Percentiles rank a stretch among this genome's conserved stretches.
Conservation (phyloP, 2,888 invertebrate genomes). For the Automeris io region DNA sequence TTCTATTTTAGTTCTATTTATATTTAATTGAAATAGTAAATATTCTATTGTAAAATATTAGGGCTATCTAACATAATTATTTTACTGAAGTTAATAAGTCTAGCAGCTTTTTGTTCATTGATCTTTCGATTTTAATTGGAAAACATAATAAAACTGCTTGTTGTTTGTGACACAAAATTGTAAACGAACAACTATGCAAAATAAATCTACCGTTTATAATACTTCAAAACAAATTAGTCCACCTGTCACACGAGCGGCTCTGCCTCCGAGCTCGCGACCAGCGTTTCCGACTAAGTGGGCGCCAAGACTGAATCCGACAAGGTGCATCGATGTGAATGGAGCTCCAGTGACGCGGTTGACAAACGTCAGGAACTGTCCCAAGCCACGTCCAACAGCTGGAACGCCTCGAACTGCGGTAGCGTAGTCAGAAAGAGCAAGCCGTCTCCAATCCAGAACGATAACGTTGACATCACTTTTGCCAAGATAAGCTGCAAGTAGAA, state of each 20-base stretch:
- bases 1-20: too few relatives aligned
- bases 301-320: slow-evolving; percentile 47
- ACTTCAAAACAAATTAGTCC: slow-evolving; percentile 2
- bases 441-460: slow-evolving; percentile 43
- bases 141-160: too few relatives aligned
- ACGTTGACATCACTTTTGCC: slow-evolving; percentile 32
- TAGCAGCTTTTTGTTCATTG: too few relatives aligned
- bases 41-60: too few relatives aligned
- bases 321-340: slow-evolving; percentile 28
- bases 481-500: slow-evolving; percentile 25
- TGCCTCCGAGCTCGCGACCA: slow-evolving; percentile 32
- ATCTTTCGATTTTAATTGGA: too few relatives aligned
- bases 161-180: slow-evolving; percentile 7
- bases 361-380: slow-evolving; percentile 39
- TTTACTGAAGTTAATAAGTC: too few relatives aligned
- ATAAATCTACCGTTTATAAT: neutral
- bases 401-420: slow-evolving; percentile 33
- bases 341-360: slow-evolving; percentile 26
- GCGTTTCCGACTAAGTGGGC: slow-evolving; percentile 44
- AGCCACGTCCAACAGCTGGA: slow-evolving; percentile 33
- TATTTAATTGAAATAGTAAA: too few relatives aligned
- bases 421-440: slow-evolving; percentile 32
- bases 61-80: too few relatives aligned
- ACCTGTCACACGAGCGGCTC: slow-evolving; percentile 41
- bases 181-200: neutral